Base-by-base conservation (phyloP, 92 coral and sea anemone genomes). In the Siderastrea siderea region DNA sequence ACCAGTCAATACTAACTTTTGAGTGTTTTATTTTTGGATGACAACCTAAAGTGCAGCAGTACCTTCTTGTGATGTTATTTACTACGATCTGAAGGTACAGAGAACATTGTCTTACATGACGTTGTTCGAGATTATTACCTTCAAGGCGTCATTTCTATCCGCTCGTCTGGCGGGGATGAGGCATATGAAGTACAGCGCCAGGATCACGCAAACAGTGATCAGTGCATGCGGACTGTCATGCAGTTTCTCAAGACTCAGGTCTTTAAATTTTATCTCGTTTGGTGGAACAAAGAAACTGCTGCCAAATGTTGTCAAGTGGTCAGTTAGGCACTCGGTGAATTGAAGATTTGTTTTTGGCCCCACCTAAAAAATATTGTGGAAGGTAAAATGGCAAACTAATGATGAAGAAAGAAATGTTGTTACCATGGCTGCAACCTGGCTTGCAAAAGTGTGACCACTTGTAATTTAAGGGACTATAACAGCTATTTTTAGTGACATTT, bases 281-380 rank as follows among this genome's bases (percentile, higher is more conserved):
- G 99, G 99, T 16, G 97, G 87, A 59, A 88, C 92, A 48, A 96
- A 86, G 74, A 95, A 92, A 54, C 87, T 89, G 46, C 95, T 71
- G 1, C 91, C 97, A 72, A 96, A 94, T 15, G 99, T 94, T 13
- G 99, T 96, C 87, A 96, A 52, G 86, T 96, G 99, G 48, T 66
- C 89, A 52, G 96, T 94, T 15, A 96, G 78, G 74, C 98, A 96
- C 55, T 88, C 95, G 1, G 91, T 92, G 1, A 15, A 26, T 2
- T 12, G 63, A 26, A 77, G 57, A 50, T n/a, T 86, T 11, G 96
- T 90, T 13, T 80, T 80, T 3, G 89, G 83, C 1, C 93, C 94
- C 55, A 96, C 99, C 99, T 96, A 76, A 26, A 26, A 26, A 26
- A 26, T 26, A 26, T 26, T 26, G 38, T 26, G 38, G 38, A 26